Evolutionary conservation across 2,797 vertebrate genomes (phyloP).

Genomic region (Sebastes reedi): DNA sequence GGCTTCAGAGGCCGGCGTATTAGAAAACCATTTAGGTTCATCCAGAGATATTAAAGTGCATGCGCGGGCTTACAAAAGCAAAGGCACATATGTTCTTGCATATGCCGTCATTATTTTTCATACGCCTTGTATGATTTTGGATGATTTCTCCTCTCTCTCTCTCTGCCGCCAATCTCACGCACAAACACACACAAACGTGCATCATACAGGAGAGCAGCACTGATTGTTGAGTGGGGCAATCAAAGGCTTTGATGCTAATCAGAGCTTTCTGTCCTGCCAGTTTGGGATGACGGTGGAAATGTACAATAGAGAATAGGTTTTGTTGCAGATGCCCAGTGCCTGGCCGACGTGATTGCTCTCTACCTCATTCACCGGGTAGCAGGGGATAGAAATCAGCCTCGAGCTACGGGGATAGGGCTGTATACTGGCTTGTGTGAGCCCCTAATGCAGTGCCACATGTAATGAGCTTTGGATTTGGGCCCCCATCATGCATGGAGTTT

Average conservation of each 20-base stretch:
- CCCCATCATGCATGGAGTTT: slow-evolving; percentile 50
- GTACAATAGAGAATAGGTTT: slow-evolving; percentile 74
- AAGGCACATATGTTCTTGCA: neutral
- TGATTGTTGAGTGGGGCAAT: slow-evolving; percentile 84
- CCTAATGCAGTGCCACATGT: slow-evolving; percentile 60
- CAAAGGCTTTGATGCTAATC: slow-evolving; percentile 84
- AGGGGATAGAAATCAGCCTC: slow-evolving; percentile 59
- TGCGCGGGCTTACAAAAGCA: neutral
- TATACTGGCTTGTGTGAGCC: slow-evolving; percentile 37
- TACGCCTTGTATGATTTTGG: neutral
- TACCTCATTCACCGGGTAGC: slow-evolving; percentile 51
- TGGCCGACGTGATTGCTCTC: slow-evolving; percentile 72
- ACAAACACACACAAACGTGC: neutral
- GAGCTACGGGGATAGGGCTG: slow-evolving; percentile 32
- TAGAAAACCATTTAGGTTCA: slow-evolving; percentile 36
- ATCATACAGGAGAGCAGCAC: slow-evolving; percentile 54
- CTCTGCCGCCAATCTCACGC: neutral
- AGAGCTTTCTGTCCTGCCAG: slow-evolving; percentile 70
- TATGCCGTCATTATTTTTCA: slow-evolving; percentile 9
- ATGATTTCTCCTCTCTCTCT: neutral
- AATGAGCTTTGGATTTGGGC: slow-evolving; percentile 72
- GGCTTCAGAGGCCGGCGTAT: slow-evolving; percentile 17
- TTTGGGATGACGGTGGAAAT: slow-evolving; percentile 67
- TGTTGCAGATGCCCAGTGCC: slow-evolving; percentile 54
- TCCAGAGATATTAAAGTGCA: slow-evolving; percentile 14